phyloP scores from a whole-genome alignment of 1,140 invertebrate genomes.

The Eciton burchellii region DNA sequence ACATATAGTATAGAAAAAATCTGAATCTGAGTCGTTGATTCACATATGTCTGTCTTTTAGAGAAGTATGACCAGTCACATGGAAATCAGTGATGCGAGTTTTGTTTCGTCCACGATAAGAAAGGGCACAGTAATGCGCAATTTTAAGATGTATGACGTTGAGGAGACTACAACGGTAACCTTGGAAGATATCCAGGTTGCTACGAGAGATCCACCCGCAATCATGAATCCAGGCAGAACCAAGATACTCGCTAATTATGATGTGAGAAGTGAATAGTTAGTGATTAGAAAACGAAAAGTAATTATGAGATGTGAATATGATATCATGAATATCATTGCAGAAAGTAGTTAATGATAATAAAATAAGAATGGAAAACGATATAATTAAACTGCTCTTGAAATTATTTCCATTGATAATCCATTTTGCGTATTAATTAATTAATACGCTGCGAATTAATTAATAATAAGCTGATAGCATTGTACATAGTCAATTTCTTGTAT shows the following conservation, averaged over 20 bases:
- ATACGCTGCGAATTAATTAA: not conserved
- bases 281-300: not conserved
- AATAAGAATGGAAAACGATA: not conserved
- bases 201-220: conserved; percentile 1
- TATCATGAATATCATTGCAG: not conserved
- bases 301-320: not conserved
- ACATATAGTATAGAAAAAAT: too few species aligned
- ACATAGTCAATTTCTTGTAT: conserved; percentile 72
- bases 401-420: not conserved
- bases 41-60: conserved; percentile 45
- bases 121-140: conserved; percentile 65
- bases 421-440: not conserved
- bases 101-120: conserved; percentile 72
- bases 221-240: conserved; percentile 38
- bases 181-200: conserved; percentile 66
- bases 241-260: conserved; percentile 42
- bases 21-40: too few species aligned
- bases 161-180: conserved; percentile 67
- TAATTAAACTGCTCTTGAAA: not conserved
- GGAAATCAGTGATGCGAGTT: conserved; percentile 71
- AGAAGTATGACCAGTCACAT: conserved; percentile 67
- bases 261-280: conserved; percentile 6
- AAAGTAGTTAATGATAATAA: not conserved
- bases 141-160: conserved; percentile 66
- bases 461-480: not conserved